Percentiles rank a stretch among this genome's conserved stretches.
Evolutionary conservation across 2,888 invertebrate genomes (phyloP).

Genomic region (Dicyrtoma fusca): DNA sequence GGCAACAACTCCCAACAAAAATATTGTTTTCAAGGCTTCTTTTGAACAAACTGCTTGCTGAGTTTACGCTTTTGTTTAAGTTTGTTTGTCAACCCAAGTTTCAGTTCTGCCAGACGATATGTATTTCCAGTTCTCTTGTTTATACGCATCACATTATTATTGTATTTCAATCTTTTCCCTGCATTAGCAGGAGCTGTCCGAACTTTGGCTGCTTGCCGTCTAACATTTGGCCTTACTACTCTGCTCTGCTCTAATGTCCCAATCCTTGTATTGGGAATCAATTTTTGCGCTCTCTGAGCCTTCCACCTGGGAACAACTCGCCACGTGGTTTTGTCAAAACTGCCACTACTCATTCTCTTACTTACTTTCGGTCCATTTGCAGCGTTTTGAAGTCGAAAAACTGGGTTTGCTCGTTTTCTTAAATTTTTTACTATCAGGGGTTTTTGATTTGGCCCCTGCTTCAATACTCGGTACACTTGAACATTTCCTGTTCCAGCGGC

Average conservation of each 20-base stretch:
- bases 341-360: neutral
- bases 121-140: conserved; percentile 4
- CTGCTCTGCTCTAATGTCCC: conserved; percentile 11
- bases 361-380: too few relatives aligned
- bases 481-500: conserved; percentile 25
- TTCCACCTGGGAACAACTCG: conserved; percentile 28
- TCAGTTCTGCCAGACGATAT: conserved; percentile 1
- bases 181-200: neutral
- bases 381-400: neutral
- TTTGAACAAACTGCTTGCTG: neutral
- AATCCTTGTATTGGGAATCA: neutral
- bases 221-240: neutral
- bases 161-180: neutral
- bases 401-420: conserved; percentile 5
- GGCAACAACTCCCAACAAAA: too few relatives aligned
- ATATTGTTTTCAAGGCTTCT: neutral
- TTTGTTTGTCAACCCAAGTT: conserved; percentile 16
- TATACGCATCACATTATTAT: conserved; percentile 16
- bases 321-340: conserved; percentile 9
- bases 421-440: conserved; percentile 3
- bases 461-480: conserved; percentile 13
- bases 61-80: neutral
- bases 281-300: conserved; percentile 13
- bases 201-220: neutral
- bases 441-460: neutral